Conservation (phyloP, 2,113 vertebrate species). For the Oncorhynchus kisutch region DNA sequence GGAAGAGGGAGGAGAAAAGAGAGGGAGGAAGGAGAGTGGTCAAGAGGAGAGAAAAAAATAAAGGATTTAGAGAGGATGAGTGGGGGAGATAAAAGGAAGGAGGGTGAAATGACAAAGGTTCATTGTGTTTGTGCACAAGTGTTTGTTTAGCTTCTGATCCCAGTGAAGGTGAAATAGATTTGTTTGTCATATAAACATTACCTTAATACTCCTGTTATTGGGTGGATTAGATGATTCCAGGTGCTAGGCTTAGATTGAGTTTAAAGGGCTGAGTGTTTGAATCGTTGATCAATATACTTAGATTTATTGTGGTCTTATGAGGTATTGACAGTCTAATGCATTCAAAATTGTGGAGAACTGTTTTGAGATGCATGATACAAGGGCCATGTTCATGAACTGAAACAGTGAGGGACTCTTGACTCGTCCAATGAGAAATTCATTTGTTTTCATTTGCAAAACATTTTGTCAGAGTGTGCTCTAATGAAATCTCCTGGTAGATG, state of each 20-base stretch:
- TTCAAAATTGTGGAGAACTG: not conserved
- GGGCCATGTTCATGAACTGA: not conserved
- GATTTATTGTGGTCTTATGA: not conserved
- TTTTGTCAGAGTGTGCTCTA: too few species aligned
- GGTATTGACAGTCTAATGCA: not conserved
- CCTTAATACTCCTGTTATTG: too few species aligned
- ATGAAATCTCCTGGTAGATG: too few species aligned
- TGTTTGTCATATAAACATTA: too few species aligned
- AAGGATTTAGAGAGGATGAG: not conserved
- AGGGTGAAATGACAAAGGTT: conserved; percentile 1
- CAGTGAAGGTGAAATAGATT: too few species aligned
- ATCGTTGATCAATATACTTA: not conserved
- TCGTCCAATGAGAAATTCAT: not conserved
- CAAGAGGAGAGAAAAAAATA: not conserved
- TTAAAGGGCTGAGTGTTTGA: not conserved
- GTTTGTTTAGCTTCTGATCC: too few species aligned
- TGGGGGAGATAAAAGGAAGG: not conserved
- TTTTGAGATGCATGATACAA: not conserved
- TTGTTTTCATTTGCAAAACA: too few species aligned
- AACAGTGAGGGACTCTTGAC: too few species aligned
- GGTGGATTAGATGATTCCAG: not conserved
- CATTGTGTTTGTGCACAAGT: too few species aligned
- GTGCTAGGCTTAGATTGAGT: not conserved
- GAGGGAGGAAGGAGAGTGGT: not conserved
- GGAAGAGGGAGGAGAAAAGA: not conserved